Base-by-base conservation (phyloP, 2,113 vertebrate genomes). In the Alaudala cheleensis region DNA sequence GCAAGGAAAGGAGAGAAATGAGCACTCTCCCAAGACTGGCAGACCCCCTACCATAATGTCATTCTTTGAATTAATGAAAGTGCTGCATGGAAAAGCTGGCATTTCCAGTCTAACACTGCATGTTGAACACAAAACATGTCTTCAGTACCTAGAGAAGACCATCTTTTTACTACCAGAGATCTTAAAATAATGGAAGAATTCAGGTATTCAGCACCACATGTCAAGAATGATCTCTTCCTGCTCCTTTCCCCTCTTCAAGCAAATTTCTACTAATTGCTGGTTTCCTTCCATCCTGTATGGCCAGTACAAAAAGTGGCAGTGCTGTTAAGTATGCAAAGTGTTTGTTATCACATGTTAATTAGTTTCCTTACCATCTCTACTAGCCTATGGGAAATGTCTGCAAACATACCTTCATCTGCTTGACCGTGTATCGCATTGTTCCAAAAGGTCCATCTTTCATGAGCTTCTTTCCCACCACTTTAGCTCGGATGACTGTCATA, bases 391-490 rank as follows among this genome's bases (percentile, higher is more conserved):
- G 61, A 82, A 84, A 56, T 25, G 17, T 7, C 53, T 81, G 62
- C 64, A 94, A 76, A 80, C 81, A 25, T 51, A 99, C 99, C 98
- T 99, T 99, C 98, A 99, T 99, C 96, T 99, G 99, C 95, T 99
- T 99, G 94, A 99, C 97, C 1, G 99, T 99, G 97, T 99, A 99
- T 92, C 99, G 97, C 98, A 99, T 98, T 0, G 99, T 99, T 81
- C 99, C 99, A 78, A 99, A 99, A 1, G 99, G 99, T 26, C 99
- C 98, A 29, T 99, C 99, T 81, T 98, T 98, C 98, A 99, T 97
- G 9, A 99, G 97, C 96, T 99, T 99, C 98, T 99, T 99, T 19
- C 98, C 99, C 70, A 99, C 99, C 85, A 99, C 99, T 96, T 99
- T 99, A 92, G 99, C 99, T 84, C 99, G 98, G 86, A 99, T 99